Conservation (phyloP, 2,113 vertebrate genomes). For the Tachysurus fulvidraco region DNA sequence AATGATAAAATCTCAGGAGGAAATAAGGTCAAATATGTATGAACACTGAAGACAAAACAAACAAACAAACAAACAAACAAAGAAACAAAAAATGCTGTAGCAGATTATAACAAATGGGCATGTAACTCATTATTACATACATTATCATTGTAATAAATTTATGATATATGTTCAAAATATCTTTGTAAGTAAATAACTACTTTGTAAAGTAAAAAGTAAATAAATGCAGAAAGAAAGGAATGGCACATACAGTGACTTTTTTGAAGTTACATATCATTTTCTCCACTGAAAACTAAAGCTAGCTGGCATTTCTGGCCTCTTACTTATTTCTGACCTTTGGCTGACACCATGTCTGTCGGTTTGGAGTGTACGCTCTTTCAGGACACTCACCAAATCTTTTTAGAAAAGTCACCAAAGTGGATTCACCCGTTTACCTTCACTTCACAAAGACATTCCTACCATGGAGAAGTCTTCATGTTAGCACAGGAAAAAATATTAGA, state of each 20-base stretch:
- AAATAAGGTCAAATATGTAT: neutral
- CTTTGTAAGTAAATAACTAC: too few relatives aligned
- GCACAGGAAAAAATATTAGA: neutral
- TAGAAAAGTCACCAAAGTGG: slow-evolving; percentile 17
- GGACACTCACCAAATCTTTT: slow-evolving; percentile 7
- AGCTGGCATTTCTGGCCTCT: slow-evolving; percentile 31
- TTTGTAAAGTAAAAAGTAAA: neutral
- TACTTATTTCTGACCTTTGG: slow-evolving; percentile 59
- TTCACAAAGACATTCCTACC: slow-evolving; percentile 22
- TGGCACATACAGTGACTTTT: neutral
- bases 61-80: neutral
- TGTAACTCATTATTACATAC: neutral
- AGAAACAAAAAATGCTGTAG: neutral
- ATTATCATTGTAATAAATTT: neutral
- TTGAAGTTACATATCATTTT: slow-evolving; percentile 3
- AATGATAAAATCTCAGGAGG: neutral
- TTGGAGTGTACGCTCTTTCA: slow-evolving; percentile 10
- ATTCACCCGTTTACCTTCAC: slow-evolving; percentile 5
- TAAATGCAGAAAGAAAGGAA: neutral
- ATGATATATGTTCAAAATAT: neutral
- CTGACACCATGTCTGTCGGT: slow-evolving; percentile 52
- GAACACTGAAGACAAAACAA: neutral
- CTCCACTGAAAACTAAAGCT: slow-evolving; percentile 42
- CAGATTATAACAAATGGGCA: neutral
- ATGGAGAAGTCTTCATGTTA: neutral